Percentiles rank a stretch among this genome's conserved stretches.
These are phyloP conservation scores for Neostethus bicornis DNA, from an alignment of 2,797 vertebrate genomes.

Conservation along the genomic window DNA sequence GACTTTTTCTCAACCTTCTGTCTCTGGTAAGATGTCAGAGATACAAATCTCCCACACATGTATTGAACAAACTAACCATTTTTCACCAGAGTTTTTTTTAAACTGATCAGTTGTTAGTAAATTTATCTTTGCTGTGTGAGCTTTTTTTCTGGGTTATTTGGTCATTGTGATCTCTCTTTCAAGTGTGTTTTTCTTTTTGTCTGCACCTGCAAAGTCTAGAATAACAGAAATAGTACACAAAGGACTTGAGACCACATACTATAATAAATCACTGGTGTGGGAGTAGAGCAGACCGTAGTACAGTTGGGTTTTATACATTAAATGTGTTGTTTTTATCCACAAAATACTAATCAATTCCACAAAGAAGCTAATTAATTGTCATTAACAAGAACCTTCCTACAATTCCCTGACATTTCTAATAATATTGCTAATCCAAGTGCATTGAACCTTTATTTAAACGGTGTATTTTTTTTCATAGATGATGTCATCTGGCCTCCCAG, in stretches of 20 bases:
- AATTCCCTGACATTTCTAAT: background rate
- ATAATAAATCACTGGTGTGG: slow-evolving; percentile 32
- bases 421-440: background rate
- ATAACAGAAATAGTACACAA: slow-evolving; percentile 8
- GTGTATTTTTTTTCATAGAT: slow-evolving; percentile 78
- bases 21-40: slow-evolving; percentile 86
- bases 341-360: background rate
- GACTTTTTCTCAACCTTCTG: slow-evolving; percentile 94
- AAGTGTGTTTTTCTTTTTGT: slow-evolving; percentile 4
- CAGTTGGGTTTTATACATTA: background rate
- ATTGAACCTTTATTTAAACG: slow-evolving; percentile 2
- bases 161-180: slow-evolving; percentile 11
- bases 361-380: background rate
- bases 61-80: background rate
- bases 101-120: background rate
- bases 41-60: background rate
- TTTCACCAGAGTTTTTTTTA: background rate
- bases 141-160: background rate
- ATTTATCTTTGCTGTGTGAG: background rate
- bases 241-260: background rate
- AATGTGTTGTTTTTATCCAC: background rate
- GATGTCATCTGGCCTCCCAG: slow-evolving; percentile 94
- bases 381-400: background rate
- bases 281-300: background rate
- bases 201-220: slow-evolving; percentile 38